Percentiles rank a stretch among this genome's conserved stretches.
phyloP scores from a whole-genome alignment of 2,888 invertebrate species.

The Podotricha telesiphe region DNA sequence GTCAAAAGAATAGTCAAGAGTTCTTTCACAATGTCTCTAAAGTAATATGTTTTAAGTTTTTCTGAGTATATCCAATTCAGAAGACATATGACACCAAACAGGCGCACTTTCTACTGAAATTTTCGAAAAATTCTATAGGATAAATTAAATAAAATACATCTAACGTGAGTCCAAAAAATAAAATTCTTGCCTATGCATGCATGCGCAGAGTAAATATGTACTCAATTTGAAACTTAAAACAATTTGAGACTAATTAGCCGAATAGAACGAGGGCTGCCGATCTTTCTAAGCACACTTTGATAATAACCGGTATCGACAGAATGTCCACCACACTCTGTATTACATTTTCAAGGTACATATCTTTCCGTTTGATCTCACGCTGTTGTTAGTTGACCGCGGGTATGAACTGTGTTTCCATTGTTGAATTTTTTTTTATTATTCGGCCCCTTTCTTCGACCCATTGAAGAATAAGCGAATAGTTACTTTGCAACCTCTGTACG shows the following conservation, averaged over 20 bases:
- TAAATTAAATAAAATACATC: no score
- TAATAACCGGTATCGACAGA: conserved; percentile 49
- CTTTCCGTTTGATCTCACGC: conserved; percentile 62
- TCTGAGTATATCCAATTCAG: no score
- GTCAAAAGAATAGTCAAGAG: no score
- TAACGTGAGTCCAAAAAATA: no score
- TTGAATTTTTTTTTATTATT: background rate
- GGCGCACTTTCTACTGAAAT: background rate
- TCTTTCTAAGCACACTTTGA: conserved; percentile 37
- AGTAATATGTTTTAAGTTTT: no score
- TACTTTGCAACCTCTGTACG: no score
- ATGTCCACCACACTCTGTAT: conserved; percentile 53
- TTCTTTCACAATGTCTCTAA: no score
- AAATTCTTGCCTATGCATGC: no score
- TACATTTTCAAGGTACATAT: conserved; percentile 62
- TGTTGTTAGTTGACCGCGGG: conserved; percentile 62
- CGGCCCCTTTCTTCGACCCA: background rate
- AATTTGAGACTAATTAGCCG: conserved; percentile 36
- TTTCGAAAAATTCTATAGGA: no score
- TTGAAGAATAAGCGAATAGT: no score
- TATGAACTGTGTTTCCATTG: conserved; percentile 56
- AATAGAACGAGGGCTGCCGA: conserved; percentile 34
- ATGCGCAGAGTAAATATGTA: background rate
- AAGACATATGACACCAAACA: no score
- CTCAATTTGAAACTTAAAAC: background rate